These are phyloP conservation scores for Bombus fervidus DNA, from an alignment of 1,140 invertebrate species.

Conservation along the genomic window DNA sequence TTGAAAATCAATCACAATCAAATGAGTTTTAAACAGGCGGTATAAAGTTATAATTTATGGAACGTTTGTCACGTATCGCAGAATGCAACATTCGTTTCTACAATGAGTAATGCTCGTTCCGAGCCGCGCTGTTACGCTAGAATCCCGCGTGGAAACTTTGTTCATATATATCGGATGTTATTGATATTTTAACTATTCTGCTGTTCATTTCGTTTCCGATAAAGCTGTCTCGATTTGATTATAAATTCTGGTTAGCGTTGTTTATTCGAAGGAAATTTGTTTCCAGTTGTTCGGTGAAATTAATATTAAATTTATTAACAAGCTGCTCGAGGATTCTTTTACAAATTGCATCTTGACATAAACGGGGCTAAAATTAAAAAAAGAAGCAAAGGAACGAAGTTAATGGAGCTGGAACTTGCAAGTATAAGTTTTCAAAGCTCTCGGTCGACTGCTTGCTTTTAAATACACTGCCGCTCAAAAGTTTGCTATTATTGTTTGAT, in stretches of 20 bases:
- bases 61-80: not conserved
- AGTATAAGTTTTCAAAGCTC: not conserved
- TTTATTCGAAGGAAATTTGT: not conserved
- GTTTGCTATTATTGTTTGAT: not conserved
- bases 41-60: no score
- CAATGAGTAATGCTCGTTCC: not conserved
- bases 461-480: not conserved
- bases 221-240: not conserved
- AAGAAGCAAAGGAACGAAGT: not conserved
- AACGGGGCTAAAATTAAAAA: not conserved
- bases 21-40: no score
- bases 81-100: not conserved
- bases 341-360: not conserved
- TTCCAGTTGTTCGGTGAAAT: not conserved
- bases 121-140: not conserved
- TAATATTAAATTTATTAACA: not conserved
- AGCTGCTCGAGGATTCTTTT: not conserved
- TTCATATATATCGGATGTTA: conserved; percentile 24
- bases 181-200: conserved; percentile 25
- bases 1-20: no score
- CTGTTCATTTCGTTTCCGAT: conserved; percentile 1
- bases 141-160: not conserved
- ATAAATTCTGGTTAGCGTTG: conserved; percentile 3
- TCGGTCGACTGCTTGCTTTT: not conserved
- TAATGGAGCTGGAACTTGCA: not conserved